Evolutionary conservation across 1,140 invertebrate genomes (phyloP), one percentile per base, ranked within the genome.

Genomic region (Hormaphis cornu): DNA sequence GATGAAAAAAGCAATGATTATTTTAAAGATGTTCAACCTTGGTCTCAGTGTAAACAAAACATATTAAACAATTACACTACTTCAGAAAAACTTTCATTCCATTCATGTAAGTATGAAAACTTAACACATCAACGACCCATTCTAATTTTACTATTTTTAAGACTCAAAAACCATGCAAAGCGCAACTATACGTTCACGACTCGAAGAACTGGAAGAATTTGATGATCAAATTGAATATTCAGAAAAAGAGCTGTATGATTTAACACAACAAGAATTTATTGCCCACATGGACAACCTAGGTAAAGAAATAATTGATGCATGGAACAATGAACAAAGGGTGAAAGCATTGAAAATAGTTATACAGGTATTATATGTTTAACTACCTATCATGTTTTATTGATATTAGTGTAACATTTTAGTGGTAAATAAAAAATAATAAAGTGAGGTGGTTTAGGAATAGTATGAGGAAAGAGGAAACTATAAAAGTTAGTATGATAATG

Each of bases 281-380:
- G 83, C 83, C 26, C 83, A 89, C 73, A 92, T 98, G 70, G 89
- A 94, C 74, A 87, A 94, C 78, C 81, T 97, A 3, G 93, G 94
- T 80, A 87, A 88, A 75, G 92, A 95, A 78, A 81, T 98, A 16
- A 86, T 90, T 28, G 77, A 82, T 77, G 92, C 93, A 1, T 98
- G 95, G 95, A 86, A 93, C 74, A 84, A 87, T 35, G 93, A 98
- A 80, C 92, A 96, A 76, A 83, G 93, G 75, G 95, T 98, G 0
- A 96, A 94, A 83, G 89, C 95, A 8, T 83, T 98, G 4, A 97
- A 97, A 84, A 97, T 98, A 77, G 90, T 89, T 6, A 97, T 97
- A 73, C 93, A 87, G 80, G 86, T 87, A 75, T 61, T 54, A 14
- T 10, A n/a, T 4, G 20, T 30, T n/a, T n/a, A n/a, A n/a, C n/a